Base-by-base conservation (phyloP, 2,113 vertebrate genomes). In the Sorex araneus region DNA sequence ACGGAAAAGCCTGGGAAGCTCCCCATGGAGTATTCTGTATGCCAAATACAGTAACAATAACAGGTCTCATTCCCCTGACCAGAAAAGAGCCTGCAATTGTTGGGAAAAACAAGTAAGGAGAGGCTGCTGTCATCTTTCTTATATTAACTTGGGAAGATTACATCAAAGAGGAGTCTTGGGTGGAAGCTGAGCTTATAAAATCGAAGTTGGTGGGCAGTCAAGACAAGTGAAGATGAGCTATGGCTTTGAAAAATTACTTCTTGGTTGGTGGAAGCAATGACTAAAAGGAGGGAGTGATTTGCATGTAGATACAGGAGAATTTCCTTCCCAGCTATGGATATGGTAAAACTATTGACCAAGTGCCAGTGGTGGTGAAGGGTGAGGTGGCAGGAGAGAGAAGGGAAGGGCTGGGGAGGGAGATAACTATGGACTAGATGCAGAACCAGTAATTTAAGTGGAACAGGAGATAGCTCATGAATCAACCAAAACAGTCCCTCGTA, bases 381-480 rank as follows among this genome's bases (percentile, higher is more conserved):
- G 34, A 79, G n/a, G 40, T 4, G 25, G 32, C 74, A 34, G 23
- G 19, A 76, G 64, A 23, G 47, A 34, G 7, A 64, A 27, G 57
- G 23, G 15, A 7, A 15, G 9, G 23, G 18, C 21, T 21, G 16
- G 54, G 18, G 7, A 54, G 60, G 43, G 27, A 36, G 69, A 64
- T 30, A 43, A 36, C 47, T 75, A 10, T 27, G 25, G 0, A 32
- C 32, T 81, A 43, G 45, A 45, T 71, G 76, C 40, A 30, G 40
- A 90, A 54, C 27, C 67, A 6, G 63, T 60, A n/a, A n/a, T 47
- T 32, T 71, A 8, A 8, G 78, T 82, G 40, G 70, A 64, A n/a
- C 23, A 84, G 45, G 12, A 69, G 75, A 47, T 27, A 57, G 63
- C 28, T 87, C 80, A 45, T 89, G 95, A 91, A 57, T 92, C 81